Evolutionary conservation across 1,140 invertebrate species (phyloP).

Genomic region (Andricus grossulariae): DNA sequence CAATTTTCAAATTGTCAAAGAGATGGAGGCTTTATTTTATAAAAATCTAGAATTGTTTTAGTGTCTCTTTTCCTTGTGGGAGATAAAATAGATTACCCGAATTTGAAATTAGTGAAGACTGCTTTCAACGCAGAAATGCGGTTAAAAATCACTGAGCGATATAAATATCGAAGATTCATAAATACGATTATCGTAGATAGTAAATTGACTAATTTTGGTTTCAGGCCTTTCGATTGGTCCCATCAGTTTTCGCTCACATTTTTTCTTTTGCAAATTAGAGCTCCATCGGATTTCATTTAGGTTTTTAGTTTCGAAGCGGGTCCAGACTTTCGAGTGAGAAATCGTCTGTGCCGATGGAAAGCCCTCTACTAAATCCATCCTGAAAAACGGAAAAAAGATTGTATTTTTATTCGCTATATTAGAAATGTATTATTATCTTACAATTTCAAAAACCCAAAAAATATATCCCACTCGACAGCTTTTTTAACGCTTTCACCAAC

Average conservation of each 20-base stretch:
- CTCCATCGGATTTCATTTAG: neutral
- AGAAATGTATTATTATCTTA: too few relatives aligned
- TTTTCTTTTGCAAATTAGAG: constrained; percentile 33
- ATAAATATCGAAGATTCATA: constrained; percentile 64
- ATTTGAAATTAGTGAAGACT: constrained; percentile 31
- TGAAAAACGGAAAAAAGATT: constrained; percentile 70
- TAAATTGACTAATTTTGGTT: constrained; percentile 72
- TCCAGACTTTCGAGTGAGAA: constrained; percentile 91
- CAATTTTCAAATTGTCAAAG: too few relatives aligned
- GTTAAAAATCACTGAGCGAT: constrained; percentile 15
- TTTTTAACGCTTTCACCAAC: too few relatives aligned
- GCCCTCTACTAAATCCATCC: constrained; percentile 89
- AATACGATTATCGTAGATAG: constrained; percentile 51
- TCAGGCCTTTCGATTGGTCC: constrained; percentile 55
- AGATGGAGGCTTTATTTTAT: constrained; percentile 30
- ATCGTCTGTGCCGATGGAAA: constrained; percentile 88
- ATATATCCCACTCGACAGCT: too few relatives aligned
- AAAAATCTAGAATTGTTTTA: constrained; percentile 27
- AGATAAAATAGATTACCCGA: constrained; percentile 38
- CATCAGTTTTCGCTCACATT: constrained; percentile 47
- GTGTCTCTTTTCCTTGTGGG: constrained; percentile 29
- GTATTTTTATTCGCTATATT: too few relatives aligned
- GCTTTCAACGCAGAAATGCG: neutral
- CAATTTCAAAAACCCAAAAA: too few relatives aligned
- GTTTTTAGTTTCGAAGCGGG: constrained; percentile 79